Base-by-base conservation (phyloP, 2,113 vertebrate species). In the Gobio gobio region DNA sequence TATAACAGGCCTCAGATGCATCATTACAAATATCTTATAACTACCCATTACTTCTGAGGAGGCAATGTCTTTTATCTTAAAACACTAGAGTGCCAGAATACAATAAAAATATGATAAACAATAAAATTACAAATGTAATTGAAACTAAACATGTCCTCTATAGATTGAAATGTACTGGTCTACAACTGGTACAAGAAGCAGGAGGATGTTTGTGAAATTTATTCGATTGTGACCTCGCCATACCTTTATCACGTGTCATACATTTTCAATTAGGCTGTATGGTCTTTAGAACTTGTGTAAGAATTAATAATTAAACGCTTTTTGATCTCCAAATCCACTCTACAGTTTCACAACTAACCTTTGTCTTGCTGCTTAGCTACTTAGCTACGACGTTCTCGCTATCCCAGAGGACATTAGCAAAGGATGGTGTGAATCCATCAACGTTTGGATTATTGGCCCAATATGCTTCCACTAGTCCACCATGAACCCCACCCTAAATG, bases 11-110 rank as follows among this genome's bases (percentile, higher is more conserved):
- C 33, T 45, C 56, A 78, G 76, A 61, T 61, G 36, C 76, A 78
- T 61, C 56, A 78, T n/a, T 78, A 18, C 40, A 79, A 47, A 26
- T 78, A 12, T 58, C 10, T n/a, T 24, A 61, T 79, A 63, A 63
- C 13, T 47, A 18, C n/a, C n/a, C n/a, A 63, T 47, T 45, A 80
- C 54, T 29, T 61, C 24, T 10, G 40, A 63, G 4, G 36, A 79
- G n/a, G 1, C n/a, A 26, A 29, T 63, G 63, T 63, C 13, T n/a
- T 80, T 80, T 16, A 80, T 64, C 40, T 18, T 24, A 36, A 78
- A 78, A n/a, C 76, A 63, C n/a, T 10, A 26, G 10, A 20, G 13
- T 10, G 14, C n/a, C 40, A 0, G 58, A 63, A 3, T 40, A 2
- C 64, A 26, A 79, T 47, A 63, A 10, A 61, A 45, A 63, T 43